A percentile compares a stretch with the other conserved stretches of the same genome.
phyloP scores from a whole-genome alignment of 1,140 invertebrate genomes.

The Drosophila chauvacae region DNA sequence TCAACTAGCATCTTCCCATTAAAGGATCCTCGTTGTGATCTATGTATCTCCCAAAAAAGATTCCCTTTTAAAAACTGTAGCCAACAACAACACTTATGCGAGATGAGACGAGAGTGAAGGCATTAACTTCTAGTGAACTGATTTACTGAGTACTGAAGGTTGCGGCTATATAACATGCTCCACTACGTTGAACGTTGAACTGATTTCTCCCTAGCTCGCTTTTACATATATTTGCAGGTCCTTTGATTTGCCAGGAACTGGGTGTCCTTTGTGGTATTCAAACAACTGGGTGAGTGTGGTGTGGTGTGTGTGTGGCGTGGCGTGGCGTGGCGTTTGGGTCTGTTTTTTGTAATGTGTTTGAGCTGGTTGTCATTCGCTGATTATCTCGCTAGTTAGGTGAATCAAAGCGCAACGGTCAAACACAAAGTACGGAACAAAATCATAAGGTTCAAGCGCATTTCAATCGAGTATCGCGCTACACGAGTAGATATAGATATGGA shows the following conservation, averaged over 20 bases:
- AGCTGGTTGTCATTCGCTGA: conserved; percentile 64
- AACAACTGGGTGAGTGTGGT: conserved; percentile 10
- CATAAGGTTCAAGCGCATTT: conserved; percentile 71
- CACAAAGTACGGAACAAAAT: conserved; percentile 52
- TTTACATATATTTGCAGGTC: neutral
- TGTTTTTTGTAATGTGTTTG: conserved; percentile 22
- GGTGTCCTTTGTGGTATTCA: conserved; percentile 14
- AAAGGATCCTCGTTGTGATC: neutral
- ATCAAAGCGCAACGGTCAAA: conserved; percentile 81
- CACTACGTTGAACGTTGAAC: conserved; percentile 44
- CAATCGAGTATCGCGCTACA: conserved; percentile 74
- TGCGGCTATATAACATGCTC: conserved; percentile 48
- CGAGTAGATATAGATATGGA: conserved; percentile 31
- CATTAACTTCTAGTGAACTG: conserved; percentile 46
- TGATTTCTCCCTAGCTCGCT: conserved; percentile 34
- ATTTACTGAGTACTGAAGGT: conserved; percentile 35
- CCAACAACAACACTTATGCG: conserved; percentile 45
- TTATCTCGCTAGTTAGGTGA: conserved; percentile 74
- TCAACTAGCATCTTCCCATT: neutral
- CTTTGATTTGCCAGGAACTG: conserved; percentile 12
- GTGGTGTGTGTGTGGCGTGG: neutral
- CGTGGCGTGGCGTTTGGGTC: neutral
- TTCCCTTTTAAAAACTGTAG: conserved; percentile 13
- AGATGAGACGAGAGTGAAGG: conserved; percentile 43
- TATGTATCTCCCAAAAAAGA: conserved; percentile 4